Evolutionary conservation across 1,140 invertebrate genomes (phyloP).

Genomic region (Procambarus clarkii): DNA sequence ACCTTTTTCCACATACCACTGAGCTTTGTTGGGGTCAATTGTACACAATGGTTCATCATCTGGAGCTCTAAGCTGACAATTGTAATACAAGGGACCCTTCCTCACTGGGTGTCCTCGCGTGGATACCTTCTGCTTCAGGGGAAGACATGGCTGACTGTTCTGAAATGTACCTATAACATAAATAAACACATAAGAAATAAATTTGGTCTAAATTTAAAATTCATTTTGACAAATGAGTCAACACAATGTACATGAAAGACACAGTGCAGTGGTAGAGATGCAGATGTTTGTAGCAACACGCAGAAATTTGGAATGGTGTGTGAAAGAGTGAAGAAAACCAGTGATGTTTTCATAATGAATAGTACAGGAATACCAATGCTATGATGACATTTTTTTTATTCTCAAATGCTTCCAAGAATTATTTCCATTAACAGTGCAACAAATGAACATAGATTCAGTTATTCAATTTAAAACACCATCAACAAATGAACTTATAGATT

Average conservation of each 20-base stretch:
- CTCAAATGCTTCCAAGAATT: no score
- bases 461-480: no score
- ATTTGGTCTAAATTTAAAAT: neutral
- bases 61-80: slow-evolving; percentile 86
- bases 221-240: neutral
- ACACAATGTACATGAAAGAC: neutral
- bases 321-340: no score
- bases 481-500: no score
- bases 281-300: no score
- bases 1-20: slow-evolving; percentile 84
- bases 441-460: no score
- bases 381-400: no score
- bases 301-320: no score
- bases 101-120: slow-evolving; percentile 76
- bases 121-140: slow-evolving; percentile 12
- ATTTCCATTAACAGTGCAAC: no score
- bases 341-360: no score
- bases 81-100: slow-evolving; percentile 85
- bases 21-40: slow-evolving; percentile 87
- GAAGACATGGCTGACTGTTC: neutral
- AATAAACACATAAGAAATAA: neutral
- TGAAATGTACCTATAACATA: neutral
- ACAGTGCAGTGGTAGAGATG: no score
- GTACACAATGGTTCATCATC: slow-evolving; percentile 88
- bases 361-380: no score